Conservation (phyloP, 2,888 invertebrate genomes). For the Polydrusus cervinus region DNA sequence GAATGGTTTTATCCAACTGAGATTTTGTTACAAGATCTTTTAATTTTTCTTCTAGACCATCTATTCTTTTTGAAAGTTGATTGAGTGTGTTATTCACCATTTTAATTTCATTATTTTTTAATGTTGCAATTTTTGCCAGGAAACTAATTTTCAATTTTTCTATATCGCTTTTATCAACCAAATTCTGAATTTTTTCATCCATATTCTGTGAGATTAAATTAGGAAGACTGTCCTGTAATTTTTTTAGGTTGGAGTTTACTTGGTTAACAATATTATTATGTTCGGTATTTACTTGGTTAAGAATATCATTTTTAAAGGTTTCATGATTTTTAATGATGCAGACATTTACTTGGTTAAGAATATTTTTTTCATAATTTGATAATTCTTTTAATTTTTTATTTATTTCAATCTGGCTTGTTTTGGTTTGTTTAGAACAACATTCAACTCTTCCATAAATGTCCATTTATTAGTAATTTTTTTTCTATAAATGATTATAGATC, state of each 20-base stretch:
- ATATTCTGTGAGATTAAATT: background rate
- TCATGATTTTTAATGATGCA: too few species aligned
- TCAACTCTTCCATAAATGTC: slow-evolving; percentile 3
- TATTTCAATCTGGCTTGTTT: background rate
- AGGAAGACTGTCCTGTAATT: background rate
- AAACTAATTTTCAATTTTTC: background rate
- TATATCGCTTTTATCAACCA: background rate
- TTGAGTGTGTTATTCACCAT: too few species aligned
- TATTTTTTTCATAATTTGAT: background rate
- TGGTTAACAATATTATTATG: background rate
- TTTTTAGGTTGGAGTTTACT: background rate
- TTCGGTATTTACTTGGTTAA: background rate
- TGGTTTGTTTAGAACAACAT: slow-evolving; percentile 3
- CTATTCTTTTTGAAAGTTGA: background rate
- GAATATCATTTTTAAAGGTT: background rate
- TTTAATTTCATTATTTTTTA: slow-evolving; percentile 5
- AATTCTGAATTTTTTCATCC: background rate
- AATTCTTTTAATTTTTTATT: background rate
- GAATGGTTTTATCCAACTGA: too few species aligned
- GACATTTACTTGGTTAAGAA: too few species aligned
- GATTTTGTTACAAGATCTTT: background rate
- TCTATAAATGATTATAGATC: background rate
- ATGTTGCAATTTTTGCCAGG: background rate
- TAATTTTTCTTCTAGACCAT: background rate
- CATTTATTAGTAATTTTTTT: background rate